A percentile compares a stretch with the other conserved stretches of the same genome.
Conservation (phyloP, 2,888 invertebrate species). For the Eucera pruinosa region DNA sequence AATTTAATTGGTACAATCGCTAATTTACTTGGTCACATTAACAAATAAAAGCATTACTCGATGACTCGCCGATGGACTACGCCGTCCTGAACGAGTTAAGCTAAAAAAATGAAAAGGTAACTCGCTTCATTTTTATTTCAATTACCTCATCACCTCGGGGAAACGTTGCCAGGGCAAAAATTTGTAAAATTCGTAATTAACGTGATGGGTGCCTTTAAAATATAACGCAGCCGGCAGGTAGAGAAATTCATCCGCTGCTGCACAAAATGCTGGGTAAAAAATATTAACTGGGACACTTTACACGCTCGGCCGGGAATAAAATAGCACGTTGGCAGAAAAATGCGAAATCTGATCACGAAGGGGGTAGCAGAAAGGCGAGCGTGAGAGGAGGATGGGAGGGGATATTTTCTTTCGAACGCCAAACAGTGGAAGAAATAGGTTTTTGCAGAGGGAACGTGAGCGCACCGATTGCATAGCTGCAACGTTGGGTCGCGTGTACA, state of each 20-base stretch:
- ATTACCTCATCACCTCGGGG: neutral
- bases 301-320: conserved; percentile 27
- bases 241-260: neutral
- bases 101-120: neutral
- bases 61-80: too few relatives aligned
- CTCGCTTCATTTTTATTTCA: neutral
- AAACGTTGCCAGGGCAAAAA: neutral
- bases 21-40: too few relatives aligned
- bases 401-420: conserved; percentile 36
- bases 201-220: too few relatives aligned
- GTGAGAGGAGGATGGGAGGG: neutral
- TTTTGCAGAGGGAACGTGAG: conserved; percentile 7
- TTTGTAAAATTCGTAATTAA: neutral
- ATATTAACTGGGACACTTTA: conserved; percentile 25
- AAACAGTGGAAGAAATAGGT: conserved; percentile 35
- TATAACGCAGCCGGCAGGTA: too few relatives aligned
- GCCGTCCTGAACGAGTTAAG: too few relatives aligned
- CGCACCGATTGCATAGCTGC: conserved; percentile 39
- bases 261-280: too few relatives aligned
- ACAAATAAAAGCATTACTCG: too few relatives aligned
- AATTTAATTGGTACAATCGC: too few relatives aligned
- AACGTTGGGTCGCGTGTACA: conserved; percentile 56
- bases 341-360: conserved; percentile 26
- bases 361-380: neutral
- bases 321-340: neutral